Evolutionary conservation across 2,797 vertebrate genomes (phyloP), one percentile per base, ranked within the genome.

Genomic region (Australoheros facetus): DNA sequence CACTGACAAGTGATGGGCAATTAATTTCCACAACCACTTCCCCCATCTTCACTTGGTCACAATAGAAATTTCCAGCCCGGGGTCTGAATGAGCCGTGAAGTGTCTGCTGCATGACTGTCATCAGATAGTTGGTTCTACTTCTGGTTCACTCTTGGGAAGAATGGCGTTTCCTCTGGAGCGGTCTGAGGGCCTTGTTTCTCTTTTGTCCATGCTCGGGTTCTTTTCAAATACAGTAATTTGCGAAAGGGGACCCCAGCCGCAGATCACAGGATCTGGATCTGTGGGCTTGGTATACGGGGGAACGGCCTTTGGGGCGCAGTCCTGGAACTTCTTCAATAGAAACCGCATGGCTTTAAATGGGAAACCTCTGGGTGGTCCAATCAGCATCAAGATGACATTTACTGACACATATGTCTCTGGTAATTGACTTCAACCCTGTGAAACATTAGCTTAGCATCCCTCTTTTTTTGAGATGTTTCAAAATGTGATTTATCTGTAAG

Each of bases 1-100:
- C 69, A 12, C 86, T 90, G 93, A 94, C 94, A 93, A 90, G 72
- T 92, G 92, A 94, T 37, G 75, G 88, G 80, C 92, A 94, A 94
- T 94, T 94, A 93, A 90, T 89, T 88, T 86, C 70, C 66, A 73
- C 45, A 72, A 82, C 62, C 21, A 14, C 79, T 53, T 34, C 84
- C 73, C 37, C 16, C 54, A 59, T 87, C 55, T 79, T 84, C 32
- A 75, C 71, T 60, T 77, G 73, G 78, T 81, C 78, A 73, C 71
- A 82, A 82, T 42, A 86, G 82, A 85, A 77, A 70, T 82, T 75
- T 86, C 51, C 32, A 84, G 77, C 71, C 81, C 3, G 9, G 37
- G 84, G 82, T 83, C 75, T 78, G 85, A 83, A 66, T 77, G 80
- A 81, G 71, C 48, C 1, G 16, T 78, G 71, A 84, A 85, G 77